These are phyloP conservation scores for Littorina saxatilis DNA, from an alignment of 1,140 invertebrate genomes.

Conservation along the genomic window DNA sequence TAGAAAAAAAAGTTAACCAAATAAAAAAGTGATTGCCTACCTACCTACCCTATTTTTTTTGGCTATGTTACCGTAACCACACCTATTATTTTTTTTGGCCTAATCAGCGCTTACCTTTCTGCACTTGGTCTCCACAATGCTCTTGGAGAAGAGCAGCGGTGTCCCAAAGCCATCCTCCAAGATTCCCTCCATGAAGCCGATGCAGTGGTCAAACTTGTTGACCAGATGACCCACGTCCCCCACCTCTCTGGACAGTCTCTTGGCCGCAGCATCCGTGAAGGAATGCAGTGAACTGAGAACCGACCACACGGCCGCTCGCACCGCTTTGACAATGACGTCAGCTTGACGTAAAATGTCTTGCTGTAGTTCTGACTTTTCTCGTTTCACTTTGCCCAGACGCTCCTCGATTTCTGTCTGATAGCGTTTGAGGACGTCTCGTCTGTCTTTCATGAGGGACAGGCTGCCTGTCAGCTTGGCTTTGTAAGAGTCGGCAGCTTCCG, in stretches of 20 bases:
- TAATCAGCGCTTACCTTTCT: conserved; percentile 41
- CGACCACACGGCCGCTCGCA: conserved; percentile 39
- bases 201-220: conserved; percentile 83
- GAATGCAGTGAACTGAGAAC: conserved; percentile 47
- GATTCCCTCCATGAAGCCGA: conserved; percentile 87
- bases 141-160: conserved; percentile 76
- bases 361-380: conserved; percentile 44
- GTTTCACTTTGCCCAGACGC: conserved; percentile 44
- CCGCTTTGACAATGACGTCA: conserved; percentile 46
- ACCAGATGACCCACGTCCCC: conserved; percentile 48
- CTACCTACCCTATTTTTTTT: too few relatives aligned
- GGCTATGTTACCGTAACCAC: too few relatives aligned
- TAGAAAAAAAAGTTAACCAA: too few relatives aligned
- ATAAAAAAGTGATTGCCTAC: too few relatives aligned
- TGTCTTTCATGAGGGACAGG: conserved; percentile 45
- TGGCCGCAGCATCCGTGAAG: conserved; percentile 49
- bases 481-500: conserved; percentile 90
- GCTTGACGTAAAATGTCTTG: conserved; percentile 46
- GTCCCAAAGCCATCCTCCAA: conserved; percentile 88
- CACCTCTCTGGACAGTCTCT: conserved; percentile 85
- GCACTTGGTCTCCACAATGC: conserved; percentile 47
- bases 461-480: conserved; percentile 70
- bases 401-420: conserved; percentile 45
- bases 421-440: conserved; percentile 28
- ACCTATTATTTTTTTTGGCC: too few relatives aligned